Conservation (phyloP, 2,888 invertebrate genomes). For the Craniophora ligustri region DNA sequence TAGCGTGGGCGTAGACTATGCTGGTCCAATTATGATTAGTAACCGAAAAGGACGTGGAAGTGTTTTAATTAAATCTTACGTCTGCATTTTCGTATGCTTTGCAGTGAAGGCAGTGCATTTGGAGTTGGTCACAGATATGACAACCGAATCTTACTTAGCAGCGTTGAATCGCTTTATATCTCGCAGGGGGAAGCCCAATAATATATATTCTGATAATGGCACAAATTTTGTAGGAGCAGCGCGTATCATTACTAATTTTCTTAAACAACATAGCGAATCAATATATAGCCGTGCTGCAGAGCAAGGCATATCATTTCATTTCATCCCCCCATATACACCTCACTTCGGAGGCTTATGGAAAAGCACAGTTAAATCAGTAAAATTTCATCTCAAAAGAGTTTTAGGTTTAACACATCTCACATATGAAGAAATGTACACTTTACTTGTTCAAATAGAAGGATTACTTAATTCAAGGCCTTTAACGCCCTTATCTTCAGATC, state of each 20-base stretch:
- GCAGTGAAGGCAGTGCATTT: constrained; percentile 9
- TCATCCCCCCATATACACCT: not conserved
- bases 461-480: not conserved
- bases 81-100: constrained; percentile 12
- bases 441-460: not conserved
- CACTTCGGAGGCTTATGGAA: constrained; percentile 6
- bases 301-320: not conserved
- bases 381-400: not conserved
- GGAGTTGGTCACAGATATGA: constrained; percentile 1
- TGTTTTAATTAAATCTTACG: constrained; percentile 10
- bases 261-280: not conserved
- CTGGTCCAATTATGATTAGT: constrained; percentile 13
- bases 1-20: constrained; percentile 12
- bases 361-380: constrained; percentile 7
- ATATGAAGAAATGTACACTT: too few species aligned
- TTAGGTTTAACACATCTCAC: too few species aligned
- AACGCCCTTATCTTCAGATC: not conserved
- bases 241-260: constrained; percentile 3
- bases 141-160: constrained; percentile 8
- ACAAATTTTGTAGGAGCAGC: constrained; percentile 8
- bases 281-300: not conserved
- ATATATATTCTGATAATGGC: constrained; percentile 13
- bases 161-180: constrained; percentile 4
- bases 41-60: constrained; percentile 15
- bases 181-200: constrained; percentile 3